Evolutionary conservation across 1,140 invertebrate genomes (phyloP).

Genomic region (Hylaeus anthracinus): DNA sequence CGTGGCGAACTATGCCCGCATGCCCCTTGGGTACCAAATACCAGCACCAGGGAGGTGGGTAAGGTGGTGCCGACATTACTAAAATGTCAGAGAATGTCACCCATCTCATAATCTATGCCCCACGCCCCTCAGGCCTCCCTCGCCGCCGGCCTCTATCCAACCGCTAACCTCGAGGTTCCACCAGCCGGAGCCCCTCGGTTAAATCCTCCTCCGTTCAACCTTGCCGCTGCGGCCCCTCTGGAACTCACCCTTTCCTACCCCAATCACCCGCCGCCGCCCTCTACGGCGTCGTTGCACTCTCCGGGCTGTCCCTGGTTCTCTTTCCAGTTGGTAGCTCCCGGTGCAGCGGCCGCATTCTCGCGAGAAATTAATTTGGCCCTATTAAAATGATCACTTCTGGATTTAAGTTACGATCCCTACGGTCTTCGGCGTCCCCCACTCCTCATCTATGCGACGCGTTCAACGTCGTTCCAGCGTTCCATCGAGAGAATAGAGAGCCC

Average conservation of each 20-base stretch:
- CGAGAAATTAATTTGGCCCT: conserved; percentile 71
- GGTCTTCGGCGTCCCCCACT: background rate
- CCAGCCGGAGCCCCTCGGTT: conserved; percentile 23
- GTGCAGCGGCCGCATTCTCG: conserved; percentile 65
- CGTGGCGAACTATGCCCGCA: conserved; percentile 66
- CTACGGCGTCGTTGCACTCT: too few relatives aligned
- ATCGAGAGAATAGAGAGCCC: conserved; percentile 50
- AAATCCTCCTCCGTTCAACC: conserved; percentile 12
- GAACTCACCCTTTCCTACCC: conserved; percentile 34
- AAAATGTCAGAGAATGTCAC: conserved; percentile 79
- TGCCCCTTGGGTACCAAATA: conserved; percentile 70
- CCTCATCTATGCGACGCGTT: background rate
- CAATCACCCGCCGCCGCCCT: background rate
- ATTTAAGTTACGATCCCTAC: conserved; percentile 69
- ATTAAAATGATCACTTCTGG: conserved; percentile 72
- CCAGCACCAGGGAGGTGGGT: conserved; percentile 56
- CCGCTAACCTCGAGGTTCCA: conserved; percentile 54
- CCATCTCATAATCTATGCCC: conserved; percentile 72
- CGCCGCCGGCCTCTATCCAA: conserved; percentile 28
- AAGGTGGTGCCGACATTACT: conserved; percentile 74
- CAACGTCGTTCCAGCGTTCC: conserved; percentile 31
- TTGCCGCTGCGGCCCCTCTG: conserved; percentile 34
- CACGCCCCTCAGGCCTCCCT: conserved; percentile 41
- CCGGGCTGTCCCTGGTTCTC: background rate
- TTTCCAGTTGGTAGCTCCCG: conserved; percentile 38